These are phyloP conservation scores for Rhinella marina DNA, from an alignment of 2,797 vertebrate species.

Conservation along the genomic window DNA sequence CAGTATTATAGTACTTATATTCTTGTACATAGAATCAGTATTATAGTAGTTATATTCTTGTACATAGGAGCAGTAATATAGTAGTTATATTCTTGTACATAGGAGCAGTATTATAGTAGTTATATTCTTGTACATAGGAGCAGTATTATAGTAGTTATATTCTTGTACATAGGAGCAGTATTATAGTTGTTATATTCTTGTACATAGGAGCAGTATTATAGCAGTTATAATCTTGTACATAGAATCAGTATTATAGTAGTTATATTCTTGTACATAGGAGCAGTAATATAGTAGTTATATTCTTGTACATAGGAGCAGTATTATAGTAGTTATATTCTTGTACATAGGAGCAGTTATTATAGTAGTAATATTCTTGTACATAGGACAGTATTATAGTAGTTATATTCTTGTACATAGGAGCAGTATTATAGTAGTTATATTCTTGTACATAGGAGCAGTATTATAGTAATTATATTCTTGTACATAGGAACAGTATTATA, in stretches of 20 bases:
- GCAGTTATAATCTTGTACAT: background rate
- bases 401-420: background rate
- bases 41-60: too few relatives aligned
- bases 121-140: background rate
- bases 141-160: background rate
- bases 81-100: constrained; percentile 6
- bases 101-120: background rate
- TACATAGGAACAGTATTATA: background rate
- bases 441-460: background rate
- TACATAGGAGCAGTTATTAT: too few relatives aligned
- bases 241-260: background rate
- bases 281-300: too few relatives aligned
- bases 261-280: too few relatives aligned
- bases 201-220: background rate
- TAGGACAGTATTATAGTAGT: too few relatives aligned
- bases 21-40: too few relatives aligned
- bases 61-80: too few relatives aligned
- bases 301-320: background rate
- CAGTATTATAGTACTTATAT: too few relatives aligned
- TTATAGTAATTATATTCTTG: background rate
- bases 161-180: background rate
- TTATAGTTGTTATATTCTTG: background rate
- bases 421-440: constrained; percentile 6
- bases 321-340: constrained; percentile 6
- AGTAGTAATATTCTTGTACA: too few relatives aligned